Percentiles rank a stretch among this genome's conserved stretches.
phyloP scores from a whole-genome alignment of 2,888 invertebrate species.

The Cosmia trapezina region DNA sequence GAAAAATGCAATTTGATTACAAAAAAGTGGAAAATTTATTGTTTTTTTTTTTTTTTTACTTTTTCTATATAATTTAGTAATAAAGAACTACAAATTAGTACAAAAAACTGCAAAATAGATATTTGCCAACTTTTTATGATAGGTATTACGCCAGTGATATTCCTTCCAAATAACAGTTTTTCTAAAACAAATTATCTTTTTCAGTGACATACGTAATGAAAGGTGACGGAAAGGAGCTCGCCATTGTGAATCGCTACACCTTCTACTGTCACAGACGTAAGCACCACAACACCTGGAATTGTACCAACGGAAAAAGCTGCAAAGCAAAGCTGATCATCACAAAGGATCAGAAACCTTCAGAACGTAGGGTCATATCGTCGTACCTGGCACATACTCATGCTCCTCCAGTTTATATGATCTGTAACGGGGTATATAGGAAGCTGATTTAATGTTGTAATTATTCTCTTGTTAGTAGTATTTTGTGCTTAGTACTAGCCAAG shows the following conservation, averaged over 20 bases:
- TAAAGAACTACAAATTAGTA: too few species aligned
- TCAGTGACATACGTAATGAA: slow-evolving; percentile 60
- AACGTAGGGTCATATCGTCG: slow-evolving; percentile 10
- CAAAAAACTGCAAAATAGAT: too few species aligned
- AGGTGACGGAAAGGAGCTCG: slow-evolving; percentile 50
- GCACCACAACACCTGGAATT: slow-evolving; percentile 12
- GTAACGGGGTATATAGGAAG: slow-evolving; percentile 5
- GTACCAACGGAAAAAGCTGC: slow-evolving; percentile 15
- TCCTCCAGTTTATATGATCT: slow-evolving; percentile 22
- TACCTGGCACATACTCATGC: slow-evolving; percentile 19
- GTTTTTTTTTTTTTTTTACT: too few species aligned
- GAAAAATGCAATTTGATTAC: too few species aligned
- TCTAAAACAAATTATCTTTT: slow-evolving; percentile 33
- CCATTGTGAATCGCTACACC: slow-evolving; percentile 58
- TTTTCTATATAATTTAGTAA: too few species aligned
- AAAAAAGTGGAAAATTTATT: too few species aligned
- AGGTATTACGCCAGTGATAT: too few species aligned
- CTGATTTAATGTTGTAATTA: neutral
- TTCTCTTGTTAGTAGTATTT: neutral
- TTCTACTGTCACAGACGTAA: slow-evolving; percentile 48
- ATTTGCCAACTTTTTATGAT: too few species aligned
- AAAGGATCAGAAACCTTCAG: neutral
- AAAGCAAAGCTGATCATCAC: slow-evolving; percentile 21
- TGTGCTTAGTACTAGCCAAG: neutral
- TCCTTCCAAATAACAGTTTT: neutral